phyloP scores from a whole-genome alignment of 2,888 invertebrate species.

The Erynnis tages region DNA sequence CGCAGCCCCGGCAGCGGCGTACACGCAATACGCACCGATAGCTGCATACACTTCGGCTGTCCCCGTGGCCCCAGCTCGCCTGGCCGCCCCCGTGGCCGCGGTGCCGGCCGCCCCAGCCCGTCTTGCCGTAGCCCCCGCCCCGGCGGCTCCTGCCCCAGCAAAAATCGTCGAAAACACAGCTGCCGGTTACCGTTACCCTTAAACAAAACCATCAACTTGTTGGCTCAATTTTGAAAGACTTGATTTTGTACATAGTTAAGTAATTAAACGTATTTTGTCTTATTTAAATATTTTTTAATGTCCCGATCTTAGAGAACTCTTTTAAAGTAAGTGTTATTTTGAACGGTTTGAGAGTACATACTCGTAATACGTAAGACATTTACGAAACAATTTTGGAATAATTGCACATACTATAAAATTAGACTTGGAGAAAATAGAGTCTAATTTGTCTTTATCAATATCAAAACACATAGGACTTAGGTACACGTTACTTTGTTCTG shows the following conservation, averaged over 20 bases:
- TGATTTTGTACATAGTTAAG: conserved; percentile 59
- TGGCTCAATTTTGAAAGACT: conserved; percentile 58
- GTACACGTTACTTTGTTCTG: no score
- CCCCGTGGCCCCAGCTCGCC: conserved; percentile 36
- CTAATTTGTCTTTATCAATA: no score
- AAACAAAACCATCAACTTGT: conserved; percentile 46
- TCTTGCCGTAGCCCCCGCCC: conserved; percentile 57
- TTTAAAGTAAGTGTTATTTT: no score
- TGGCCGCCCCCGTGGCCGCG: conserved; percentile 53
- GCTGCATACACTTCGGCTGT: conserved; percentile 36
- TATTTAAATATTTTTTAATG: background rate
- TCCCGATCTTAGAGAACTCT: no score
- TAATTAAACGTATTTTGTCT: conserved; percentile 33
- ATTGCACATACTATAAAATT: no score
- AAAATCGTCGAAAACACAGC: conserved; percentile 78
- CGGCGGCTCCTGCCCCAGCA: conserved; percentile 82
- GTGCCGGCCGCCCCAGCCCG: conserved; percentile 42
- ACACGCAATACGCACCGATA: conserved; percentile 32
- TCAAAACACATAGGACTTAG: no score
- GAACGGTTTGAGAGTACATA: no score
- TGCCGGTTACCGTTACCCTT: conserved; percentile 70
- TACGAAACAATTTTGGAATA: no score
- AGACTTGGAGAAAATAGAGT: no score
- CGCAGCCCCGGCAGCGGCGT: conserved; percentile 36
- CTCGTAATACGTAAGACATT: no score